phyloP scores from a whole-genome alignment of 2,113 vertebrate species.

The Halichoerus grypus region DNA sequence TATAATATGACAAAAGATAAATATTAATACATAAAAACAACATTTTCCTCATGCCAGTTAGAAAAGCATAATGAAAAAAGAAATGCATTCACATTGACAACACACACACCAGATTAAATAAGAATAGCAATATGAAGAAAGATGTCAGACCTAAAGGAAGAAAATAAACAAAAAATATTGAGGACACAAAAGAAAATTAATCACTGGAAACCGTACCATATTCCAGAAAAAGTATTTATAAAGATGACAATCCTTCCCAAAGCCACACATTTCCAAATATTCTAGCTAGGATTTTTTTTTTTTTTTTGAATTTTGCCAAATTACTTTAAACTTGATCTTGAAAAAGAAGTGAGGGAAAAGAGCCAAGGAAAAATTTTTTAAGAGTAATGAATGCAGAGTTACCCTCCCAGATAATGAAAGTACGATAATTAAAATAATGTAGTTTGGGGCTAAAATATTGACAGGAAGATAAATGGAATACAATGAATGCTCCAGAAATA shows the following conservation, averaged over 20 bases:
- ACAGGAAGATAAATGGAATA: background rate
- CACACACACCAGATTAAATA: background rate
- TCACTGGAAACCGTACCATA: background rate
- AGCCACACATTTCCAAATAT: background rate
- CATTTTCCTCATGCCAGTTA: background rate
- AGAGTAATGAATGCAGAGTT: background rate
- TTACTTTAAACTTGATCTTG: slow-evolving; percentile 14
- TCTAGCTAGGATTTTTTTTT: background rate
- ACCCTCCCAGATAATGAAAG: slow-evolving; percentile 15
- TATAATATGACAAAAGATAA: background rate
- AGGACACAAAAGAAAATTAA: background rate
- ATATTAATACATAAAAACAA: background rate
- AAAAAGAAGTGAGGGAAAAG: background rate
- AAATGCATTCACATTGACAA: background rate
- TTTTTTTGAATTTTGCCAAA: background rate
- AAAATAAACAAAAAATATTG: background rate
- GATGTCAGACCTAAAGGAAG: background rate
- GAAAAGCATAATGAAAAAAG: background rate
- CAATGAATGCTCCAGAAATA: background rate
- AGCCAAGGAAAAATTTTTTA: background rate
- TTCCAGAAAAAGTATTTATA: background rate
- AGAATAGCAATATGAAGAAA: background rate
- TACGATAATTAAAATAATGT: slow-evolving; percentile 11
- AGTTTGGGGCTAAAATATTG: background rate
- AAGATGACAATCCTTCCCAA: background rate